Evolutionary conservation across 2,113 vertebrate species (phyloP).

Genomic region (Speoplatyrhinus poulsoni): DNA sequence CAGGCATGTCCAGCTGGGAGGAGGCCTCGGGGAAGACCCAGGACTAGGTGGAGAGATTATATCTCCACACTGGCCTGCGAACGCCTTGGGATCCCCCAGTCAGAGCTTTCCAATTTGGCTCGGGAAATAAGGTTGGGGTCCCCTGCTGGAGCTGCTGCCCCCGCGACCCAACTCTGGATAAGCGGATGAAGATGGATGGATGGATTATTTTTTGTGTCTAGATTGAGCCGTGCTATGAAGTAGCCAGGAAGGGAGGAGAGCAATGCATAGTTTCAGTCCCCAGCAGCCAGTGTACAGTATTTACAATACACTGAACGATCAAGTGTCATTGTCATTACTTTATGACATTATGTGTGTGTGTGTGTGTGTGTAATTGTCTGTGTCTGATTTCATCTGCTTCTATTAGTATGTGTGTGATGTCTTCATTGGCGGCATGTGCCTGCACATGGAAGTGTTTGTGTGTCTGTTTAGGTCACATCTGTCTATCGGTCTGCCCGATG

Average conservation of each 20-base stretch:
- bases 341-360: background rate
- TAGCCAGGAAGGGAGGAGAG: slow-evolving; percentile 31
- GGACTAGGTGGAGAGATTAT: too few relatives aligned
- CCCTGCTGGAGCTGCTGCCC: too few relatives aligned
- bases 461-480: slow-evolving; percentile 56
- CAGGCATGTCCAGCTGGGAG: too few relatives aligned
- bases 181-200: too few relatives aligned
- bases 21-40: too few relatives aligned
- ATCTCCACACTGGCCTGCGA: too few relatives aligned
- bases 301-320: background rate
- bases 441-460: slow-evolving; percentile 31
- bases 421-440: background rate
- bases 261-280: slow-evolving; percentile 10
- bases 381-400: background rate
- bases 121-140: too few relatives aligned
- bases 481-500: slow-evolving; percentile 21
- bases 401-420: slow-evolving; percentile 1
- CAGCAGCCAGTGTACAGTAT: background rate
- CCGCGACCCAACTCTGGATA: too few relatives aligned
- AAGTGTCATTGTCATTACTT: slow-evolving; percentile 12
- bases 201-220: slow-evolving; percentile 22
- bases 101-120: too few relatives aligned
- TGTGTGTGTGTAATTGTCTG: slow-evolving; percentile 3
- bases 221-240: slow-evolving; percentile 44
- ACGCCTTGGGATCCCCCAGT: too few relatives aligned